These are phyloP conservation scores for Leptestheria dahalacensis DNA, from an alignment of 1,140 invertebrate genomes.

Conservation along the genomic window DNA sequence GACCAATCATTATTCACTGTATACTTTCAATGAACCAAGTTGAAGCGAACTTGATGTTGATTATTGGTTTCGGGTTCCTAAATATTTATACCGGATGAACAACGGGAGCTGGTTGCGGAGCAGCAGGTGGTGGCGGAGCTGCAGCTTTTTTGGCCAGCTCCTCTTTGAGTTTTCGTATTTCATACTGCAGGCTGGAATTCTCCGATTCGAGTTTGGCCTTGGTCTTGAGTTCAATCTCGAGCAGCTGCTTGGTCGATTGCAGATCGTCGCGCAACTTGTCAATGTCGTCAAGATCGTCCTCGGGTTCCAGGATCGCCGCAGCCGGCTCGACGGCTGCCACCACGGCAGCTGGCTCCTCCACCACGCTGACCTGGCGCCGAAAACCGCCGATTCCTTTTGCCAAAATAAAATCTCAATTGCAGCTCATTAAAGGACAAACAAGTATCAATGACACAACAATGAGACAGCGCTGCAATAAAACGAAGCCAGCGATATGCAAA, in stretches of 20 bases:
- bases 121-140: not conserved
- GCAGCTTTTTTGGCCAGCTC: constrained; percentile 18
- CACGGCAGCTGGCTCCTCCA: constrained; percentile 31
- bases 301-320: constrained; percentile 28
- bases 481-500: too few relatives aligned
- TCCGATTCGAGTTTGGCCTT: constrained; percentile 71
- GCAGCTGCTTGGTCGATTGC: constrained; percentile 76
- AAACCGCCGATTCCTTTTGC: constrained; percentile 58
- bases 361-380: constrained; percentile 61
- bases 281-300: constrained; percentile 73
- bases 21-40: too few relatives aligned
- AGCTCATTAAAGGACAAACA: too few relatives aligned
- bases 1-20: too few relatives aligned
- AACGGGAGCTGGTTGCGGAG: constrained; percentile 13
- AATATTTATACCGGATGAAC: constrained; percentile 17
- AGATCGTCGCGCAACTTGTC: constrained; percentile 78
- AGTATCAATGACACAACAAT: not conserved
- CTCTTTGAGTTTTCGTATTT: constrained; percentile 19
- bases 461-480: not conserved
- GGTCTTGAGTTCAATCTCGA: constrained; percentile 68
- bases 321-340: constrained; percentile 34
- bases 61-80: constrained; percentile 9
- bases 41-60: constrained; percentile 2
- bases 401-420: too few relatives aligned
- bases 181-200: constrained; percentile 54